Base-by-base conservation (phyloP, 2,797 vertebrate genomes). In the Scomberomorus guttatus region DNA sequence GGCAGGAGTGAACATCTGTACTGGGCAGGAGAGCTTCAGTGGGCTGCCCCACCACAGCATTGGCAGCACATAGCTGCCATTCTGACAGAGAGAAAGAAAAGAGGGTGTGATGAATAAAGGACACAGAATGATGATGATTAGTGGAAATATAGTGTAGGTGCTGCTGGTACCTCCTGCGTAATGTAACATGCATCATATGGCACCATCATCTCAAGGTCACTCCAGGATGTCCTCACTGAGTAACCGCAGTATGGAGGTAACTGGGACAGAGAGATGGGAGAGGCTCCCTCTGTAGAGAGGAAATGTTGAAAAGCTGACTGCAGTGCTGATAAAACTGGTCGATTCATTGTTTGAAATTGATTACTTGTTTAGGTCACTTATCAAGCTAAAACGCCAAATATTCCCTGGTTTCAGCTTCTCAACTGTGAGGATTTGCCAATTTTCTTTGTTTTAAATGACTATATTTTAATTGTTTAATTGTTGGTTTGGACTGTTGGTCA, bases 161-260 rank as follows among this genome's bases (percentile, higher is more conserved):
- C 8, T 34, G 64, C 34, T 2, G 34, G 11, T 92, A 96, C 95
- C 95, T 95, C 89, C 63, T 89, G 84, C 48, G 61, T 87, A 29
- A 96, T 76, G 80, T 94, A 94, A 88, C 95, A 96, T 5, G 93
- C 94, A 71, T 95, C 87, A 65, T 93, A 95, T 5, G 94, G 85
- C 20, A 89, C 90, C 20, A 69, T 90, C 81, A 96, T 81, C 60
- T 92, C 79, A 12, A 95, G 72, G 57, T 92, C 82, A 25, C 64
- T 75, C 91, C 82, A 74, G 1, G 88, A 91, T 2, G 58, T 75
- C 82, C 58, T 92, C 82, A 96, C 83, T 0, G 87, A 82, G 80
- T 93, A 94, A 50, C 94, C 91, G 72, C 95, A 96, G 80, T 88
- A 14, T 3, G 90, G 63, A 42, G 95, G 94, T 7, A 96, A 37